phyloP scores from a whole-genome alignment of 1,140 invertebrate species.

The Galleria mellonella region DNA sequence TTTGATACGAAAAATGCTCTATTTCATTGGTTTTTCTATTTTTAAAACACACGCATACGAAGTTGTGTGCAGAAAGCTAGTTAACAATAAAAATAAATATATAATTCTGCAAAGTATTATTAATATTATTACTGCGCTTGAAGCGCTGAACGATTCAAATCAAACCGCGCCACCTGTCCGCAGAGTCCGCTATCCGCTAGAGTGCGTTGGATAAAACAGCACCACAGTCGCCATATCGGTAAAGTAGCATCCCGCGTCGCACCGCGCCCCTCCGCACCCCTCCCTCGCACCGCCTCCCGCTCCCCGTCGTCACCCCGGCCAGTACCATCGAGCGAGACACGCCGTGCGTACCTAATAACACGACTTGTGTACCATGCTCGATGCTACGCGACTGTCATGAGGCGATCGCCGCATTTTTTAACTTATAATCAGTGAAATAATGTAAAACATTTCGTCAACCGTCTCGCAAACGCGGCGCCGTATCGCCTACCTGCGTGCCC shows the following conservation, averaged over 20 bases:
- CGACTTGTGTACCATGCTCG: constrained; percentile 34
- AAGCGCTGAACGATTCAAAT: constrained; percentile 4
- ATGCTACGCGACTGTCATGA: constrained; percentile 56
- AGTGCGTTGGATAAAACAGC: constrained; percentile 37
- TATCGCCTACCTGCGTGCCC: constrained; percentile 28
- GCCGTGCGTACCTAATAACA: constrained; percentile 32
- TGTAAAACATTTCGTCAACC: constrained; percentile 49
- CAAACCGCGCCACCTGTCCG: constrained; percentile 41
- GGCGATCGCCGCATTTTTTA: constrained; percentile 43
- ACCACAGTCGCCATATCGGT: constrained; percentile 8
- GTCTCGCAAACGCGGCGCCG: constrained; percentile 22
- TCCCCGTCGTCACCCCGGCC: constrained; percentile 17
- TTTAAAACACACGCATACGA: too few relatives aligned
- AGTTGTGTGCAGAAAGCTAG: too few relatives aligned
- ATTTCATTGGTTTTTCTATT: too few relatives aligned
- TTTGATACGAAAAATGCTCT: too few relatives aligned
- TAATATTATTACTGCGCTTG: too few relatives aligned
- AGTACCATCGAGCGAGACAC: constrained; percentile 60
- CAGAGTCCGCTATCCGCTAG: neutral
- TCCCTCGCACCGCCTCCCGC: constrained; percentile 19
- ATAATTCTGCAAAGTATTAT: too few relatives aligned
- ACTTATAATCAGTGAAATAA: constrained; percentile 62
- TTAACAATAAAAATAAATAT: too few relatives aligned
- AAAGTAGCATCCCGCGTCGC: constrained; percentile 23
- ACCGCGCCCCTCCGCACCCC: constrained; percentile 18